These are phyloP conservation scores for Coracias cyanogaster DNA, from an alignment of 2,797 vertebrate genomes.

Conservation along the genomic window DNA sequence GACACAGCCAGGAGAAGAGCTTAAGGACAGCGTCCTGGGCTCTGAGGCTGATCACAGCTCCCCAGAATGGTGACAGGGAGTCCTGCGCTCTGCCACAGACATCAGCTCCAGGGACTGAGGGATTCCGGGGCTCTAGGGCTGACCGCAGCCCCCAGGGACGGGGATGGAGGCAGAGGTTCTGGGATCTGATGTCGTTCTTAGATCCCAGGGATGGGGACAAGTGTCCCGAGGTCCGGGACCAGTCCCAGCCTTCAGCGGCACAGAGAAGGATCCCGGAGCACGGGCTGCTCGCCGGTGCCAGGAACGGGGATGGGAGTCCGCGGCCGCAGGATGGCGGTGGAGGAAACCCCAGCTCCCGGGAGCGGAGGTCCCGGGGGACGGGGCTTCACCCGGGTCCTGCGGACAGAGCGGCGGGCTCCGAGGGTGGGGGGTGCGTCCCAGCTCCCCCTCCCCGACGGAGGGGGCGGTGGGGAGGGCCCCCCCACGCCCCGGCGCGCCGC, in stretches of 20 bases:
- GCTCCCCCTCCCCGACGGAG: background rate
- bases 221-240: background rate
- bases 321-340: background rate
- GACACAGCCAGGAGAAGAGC: background rate
- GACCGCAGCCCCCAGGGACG: background rate
- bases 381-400: background rate
- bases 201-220: background rate
- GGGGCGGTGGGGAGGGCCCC: background rate
- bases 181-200: background rate
- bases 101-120: background rate
- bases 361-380: background rate
- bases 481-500: background rate
- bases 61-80: background rate
- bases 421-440: too few species aligned
- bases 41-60: background rate
- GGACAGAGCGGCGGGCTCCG: too few species aligned
- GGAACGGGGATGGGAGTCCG: background rate
- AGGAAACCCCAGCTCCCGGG: background rate
- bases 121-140: too few species aligned
- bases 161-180: background rate
- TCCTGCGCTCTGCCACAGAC: background rate
- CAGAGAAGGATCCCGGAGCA: background rate
- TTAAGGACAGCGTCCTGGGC: background rate
- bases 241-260: background rate
- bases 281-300: background rate